Evolutionary conservation across 2,113 vertebrate genomes (phyloP).

Genomic region (Cervus canadensis): DNA sequence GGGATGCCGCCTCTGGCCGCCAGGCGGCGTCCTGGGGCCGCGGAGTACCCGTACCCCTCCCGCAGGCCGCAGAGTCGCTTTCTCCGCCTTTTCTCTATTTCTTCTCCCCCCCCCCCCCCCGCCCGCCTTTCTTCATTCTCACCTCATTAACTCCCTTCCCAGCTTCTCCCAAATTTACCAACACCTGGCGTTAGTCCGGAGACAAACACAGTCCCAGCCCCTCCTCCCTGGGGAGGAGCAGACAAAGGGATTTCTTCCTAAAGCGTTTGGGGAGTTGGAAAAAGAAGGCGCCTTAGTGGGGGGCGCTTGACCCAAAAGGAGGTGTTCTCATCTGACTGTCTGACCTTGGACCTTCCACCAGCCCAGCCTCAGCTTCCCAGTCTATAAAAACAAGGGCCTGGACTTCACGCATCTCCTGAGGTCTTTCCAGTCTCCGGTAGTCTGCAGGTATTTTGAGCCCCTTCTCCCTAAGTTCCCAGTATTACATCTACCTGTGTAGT

Average conservation of each 20-base stretch:
- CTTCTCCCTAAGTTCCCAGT: neutral
- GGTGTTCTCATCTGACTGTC: neutral
- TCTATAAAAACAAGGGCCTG: neutral
- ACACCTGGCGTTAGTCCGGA: slow-evolving; percentile 71
- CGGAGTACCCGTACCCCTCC: neutral
- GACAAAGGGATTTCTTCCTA: slow-evolving; percentile 64
- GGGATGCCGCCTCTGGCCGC: neutral
- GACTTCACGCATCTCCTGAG: neutral
- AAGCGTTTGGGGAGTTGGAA: neutral
- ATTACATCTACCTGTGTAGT: neutral
- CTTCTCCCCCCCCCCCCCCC: accelerated
- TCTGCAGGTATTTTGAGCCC: neutral
- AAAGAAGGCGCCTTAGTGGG: neutral
- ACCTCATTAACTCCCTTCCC: slow-evolving; percentile 80
- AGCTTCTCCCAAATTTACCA: slow-evolving; percentile 74
- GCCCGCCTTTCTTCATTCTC: slow-evolving; percentile 55
- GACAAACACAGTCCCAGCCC: neutral
- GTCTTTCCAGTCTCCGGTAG: neutral
- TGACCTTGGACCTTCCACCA: neutral
- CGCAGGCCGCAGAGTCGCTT: neutral
- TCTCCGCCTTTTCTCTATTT: neutral
- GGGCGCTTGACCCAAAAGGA: neutral
- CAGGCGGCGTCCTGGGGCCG: slow-evolving; percentile 46
- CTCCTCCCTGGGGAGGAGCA: neutral
- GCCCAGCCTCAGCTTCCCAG: neutral